A percentile compares a stretch with the other conserved stretches of the same genome.
phyloP scores from a whole-genome alignment of 2,888 invertebrate genomes.

The Drosophila mimica region DNA sequence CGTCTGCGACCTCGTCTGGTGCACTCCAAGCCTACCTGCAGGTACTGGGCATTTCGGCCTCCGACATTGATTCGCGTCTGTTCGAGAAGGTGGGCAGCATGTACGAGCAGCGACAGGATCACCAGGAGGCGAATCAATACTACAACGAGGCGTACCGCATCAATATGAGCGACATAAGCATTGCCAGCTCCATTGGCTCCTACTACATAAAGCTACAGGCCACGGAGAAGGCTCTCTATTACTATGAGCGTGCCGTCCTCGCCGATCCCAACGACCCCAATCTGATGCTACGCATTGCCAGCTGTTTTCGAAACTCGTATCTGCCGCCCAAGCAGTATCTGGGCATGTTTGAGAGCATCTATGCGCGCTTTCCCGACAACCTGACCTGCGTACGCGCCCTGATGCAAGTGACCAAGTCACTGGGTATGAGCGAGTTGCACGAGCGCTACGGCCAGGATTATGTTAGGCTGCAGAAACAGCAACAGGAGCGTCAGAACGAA shows the following conservation, averaged over 20 bases:
- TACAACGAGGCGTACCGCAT: constrained; percentile 84
- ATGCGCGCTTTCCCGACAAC: constrained; percentile 96
- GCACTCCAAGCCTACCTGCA: constrained; percentile 90
- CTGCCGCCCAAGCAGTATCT: constrained; percentile 86
- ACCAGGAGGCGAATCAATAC: constrained; percentile 90
- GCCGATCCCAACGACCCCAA: constrained; percentile 92
- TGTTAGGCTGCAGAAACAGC: constrained; percentile 87
- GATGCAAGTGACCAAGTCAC: constrained; percentile 85
- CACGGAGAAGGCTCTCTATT: constrained; percentile 93
- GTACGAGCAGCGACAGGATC: constrained; percentile 95
- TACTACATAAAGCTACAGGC: constrained; percentile 95
- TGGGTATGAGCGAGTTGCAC: constrained; percentile 94
- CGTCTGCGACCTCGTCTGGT: constrained; percentile 83
- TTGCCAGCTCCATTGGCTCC: constrained; percentile 95
- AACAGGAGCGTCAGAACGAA: constrained; percentile 79
- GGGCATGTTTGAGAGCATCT: constrained; percentile 86
- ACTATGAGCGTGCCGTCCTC: constrained; percentile 92
- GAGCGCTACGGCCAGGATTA: constrained; percentile 93
- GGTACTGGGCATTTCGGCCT: constrained; percentile 92
- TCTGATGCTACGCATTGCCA: constrained; percentile 94
- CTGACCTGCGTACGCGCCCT: constrained; percentile 93
- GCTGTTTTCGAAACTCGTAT: constrained; percentile 92
- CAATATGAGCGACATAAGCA: constrained; percentile 86
- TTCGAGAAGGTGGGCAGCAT: constrained; percentile 95
- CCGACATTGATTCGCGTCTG: constrained; percentile 94